Percentiles rank a stretch among this genome's conserved stretches.
phyloP scores from a whole-genome alignment of 2,113 vertebrate genomes.

The Arizona elegans region DNA sequence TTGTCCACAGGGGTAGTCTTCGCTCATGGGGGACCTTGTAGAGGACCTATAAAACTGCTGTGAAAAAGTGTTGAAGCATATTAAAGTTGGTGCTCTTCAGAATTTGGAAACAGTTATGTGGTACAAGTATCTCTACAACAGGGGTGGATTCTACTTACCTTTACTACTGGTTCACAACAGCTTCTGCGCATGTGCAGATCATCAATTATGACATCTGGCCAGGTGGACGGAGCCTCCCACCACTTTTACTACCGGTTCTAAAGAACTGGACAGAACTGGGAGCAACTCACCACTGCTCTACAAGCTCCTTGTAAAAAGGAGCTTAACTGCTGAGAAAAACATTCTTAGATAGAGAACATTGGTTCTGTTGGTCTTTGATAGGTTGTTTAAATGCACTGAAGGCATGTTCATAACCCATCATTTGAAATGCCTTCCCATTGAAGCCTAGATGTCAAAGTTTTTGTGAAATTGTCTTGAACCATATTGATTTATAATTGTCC shows the following conservation, averaged over 20 bases:
- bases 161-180: too few species aligned
- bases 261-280: too few species aligned
- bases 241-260: too few species aligned
- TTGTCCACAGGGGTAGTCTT: background rate
- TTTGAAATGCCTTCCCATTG: background rate
- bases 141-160: too few species aligned
- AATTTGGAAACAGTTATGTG: background rate
- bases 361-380: background rate
- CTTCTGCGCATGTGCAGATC: too few species aligned
- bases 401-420: background rate
- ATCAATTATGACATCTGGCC: too few species aligned
- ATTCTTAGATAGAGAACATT: background rate
- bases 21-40: background rate
- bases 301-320: background rate
- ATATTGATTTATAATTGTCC: background rate
- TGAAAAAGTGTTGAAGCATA: background rate
- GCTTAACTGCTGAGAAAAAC: background rate
- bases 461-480: background rate
- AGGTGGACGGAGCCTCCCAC: too few species aligned
- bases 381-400: background rate
- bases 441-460: background rate
- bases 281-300: too few species aligned
- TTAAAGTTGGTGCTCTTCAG: background rate
- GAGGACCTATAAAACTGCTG: background rate
- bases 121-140: background rate